Evolutionary conservation across 2,113 vertebrate species (phyloP).

Genomic region (Ciconia maguari): DNA sequence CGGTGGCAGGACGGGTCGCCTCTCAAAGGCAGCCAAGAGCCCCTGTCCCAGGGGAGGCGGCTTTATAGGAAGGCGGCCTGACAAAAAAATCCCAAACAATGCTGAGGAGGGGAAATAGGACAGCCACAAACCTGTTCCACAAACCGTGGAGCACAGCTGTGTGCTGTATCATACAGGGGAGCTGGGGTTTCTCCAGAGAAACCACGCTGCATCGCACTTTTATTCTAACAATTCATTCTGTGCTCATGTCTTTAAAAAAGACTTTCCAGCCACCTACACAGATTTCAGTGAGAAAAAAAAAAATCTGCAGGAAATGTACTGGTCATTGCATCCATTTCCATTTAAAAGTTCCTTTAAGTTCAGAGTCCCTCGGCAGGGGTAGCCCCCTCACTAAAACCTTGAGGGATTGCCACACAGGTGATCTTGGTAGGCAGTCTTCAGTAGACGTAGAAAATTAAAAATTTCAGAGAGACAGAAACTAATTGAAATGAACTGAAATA

Average conservation of each 20-base stretch:
- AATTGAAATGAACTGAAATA: neutral
- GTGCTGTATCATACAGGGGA: neutral
- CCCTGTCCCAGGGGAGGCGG: neutral
- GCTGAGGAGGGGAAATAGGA: neutral
- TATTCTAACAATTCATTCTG: neutral
- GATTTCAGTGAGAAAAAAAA: neutral
- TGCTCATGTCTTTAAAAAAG: neutral
- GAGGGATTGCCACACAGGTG: neutral
- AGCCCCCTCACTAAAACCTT: neutral
- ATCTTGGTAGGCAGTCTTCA: neutral
- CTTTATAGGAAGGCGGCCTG: neutral
- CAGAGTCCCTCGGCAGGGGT: neutral
- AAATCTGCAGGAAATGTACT: neutral
- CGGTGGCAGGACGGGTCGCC: rapidly evolving
- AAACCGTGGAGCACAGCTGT: neutral
- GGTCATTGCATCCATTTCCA: neutral
- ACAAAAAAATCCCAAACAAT: neutral
- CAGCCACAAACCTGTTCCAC: neutral
- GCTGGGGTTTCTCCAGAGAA: neutral
- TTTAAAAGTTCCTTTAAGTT: neutral
- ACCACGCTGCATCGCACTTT: rapidly evolving
- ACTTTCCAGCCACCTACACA: neutral
- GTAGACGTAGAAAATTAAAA: neutral
- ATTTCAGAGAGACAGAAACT: neutral
- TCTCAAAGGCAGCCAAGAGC: neutral